Conservation (phyloP, 1,140 invertebrate genomes). For the Calycopis cecrops region DNA sequence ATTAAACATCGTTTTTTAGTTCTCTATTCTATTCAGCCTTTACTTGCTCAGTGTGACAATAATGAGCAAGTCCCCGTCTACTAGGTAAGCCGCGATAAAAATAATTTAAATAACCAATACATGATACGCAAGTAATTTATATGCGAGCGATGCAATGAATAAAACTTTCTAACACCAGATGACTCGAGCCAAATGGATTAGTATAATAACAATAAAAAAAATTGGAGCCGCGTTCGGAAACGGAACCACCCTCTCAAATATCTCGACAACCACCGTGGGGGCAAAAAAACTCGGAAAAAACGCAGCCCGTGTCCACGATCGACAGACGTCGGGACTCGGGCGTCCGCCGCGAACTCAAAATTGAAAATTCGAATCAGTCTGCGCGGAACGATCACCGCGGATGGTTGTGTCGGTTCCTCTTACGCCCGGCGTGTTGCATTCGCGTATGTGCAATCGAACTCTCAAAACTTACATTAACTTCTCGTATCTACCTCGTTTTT, state of each 20-base stretch:
- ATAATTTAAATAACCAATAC: no score
- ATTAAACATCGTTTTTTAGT: no score
- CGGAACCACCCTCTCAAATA: constrained; percentile 52
- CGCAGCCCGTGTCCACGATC: constrained; percentile 38
- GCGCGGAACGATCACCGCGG: constrained; percentile 35
- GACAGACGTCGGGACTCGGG: constrained; percentile 18
- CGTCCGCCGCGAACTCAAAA: constrained; percentile 10
- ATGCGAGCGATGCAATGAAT: no score
- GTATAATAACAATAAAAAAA: not conserved
- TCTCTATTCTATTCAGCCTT: no score
- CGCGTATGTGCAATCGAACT: constrained; percentile 43
- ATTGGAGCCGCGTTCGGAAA: constrained; percentile 33
- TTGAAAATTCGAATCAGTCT: constrained; percentile 37
- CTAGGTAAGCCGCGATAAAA: no score
- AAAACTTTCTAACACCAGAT: no score
- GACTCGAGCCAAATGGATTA: no score
- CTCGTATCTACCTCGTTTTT: constrained; percentile 32
- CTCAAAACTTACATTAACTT: constrained; percentile 12
- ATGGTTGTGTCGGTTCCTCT: constrained; percentile 33
- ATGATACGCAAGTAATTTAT: no score
- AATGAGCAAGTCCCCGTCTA: no score
- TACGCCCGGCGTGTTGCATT: constrained; percentile 34
- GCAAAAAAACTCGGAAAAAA: constrained; percentile 29
- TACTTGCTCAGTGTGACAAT: no score
- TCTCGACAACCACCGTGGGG: constrained; percentile 35